Conservation (phyloP, 1,140 invertebrate genomes). For the Drosophila pseudoananassae region DNA sequence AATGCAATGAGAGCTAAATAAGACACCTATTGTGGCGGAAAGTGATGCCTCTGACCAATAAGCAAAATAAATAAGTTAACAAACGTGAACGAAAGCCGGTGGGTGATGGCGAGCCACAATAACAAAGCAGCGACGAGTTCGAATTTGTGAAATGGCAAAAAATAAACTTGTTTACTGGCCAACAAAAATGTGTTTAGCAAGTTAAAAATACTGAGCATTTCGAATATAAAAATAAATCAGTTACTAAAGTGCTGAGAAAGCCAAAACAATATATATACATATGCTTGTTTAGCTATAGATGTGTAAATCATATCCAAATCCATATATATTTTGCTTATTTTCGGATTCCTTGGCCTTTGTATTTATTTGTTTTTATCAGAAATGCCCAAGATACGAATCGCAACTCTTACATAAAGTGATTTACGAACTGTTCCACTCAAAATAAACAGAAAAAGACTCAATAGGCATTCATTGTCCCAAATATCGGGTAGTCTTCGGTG, state of each 20-base stretch:
- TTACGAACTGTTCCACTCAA: constrained; percentile 14
- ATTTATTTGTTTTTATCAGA: constrained; percentile 25
- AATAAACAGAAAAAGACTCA: constrained; percentile 26
- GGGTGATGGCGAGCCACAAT: constrained; percentile 8
- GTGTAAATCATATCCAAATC: constrained; percentile 44
- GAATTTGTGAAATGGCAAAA: constrained; percentile 29
- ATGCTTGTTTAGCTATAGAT: constrained; percentile 7
- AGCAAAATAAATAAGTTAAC: constrained; percentile 20
- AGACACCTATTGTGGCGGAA: constrained; percentile 15
- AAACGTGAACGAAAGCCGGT: constrained; percentile 2
- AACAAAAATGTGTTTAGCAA: constrained; percentile 28
- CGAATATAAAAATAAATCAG: constrained; percentile 61
- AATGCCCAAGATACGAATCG: neutral
- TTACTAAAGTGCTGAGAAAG: constrained; percentile 46
- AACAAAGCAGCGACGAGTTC: constrained; percentile 7
- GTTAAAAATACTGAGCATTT: constrained; percentile 35
- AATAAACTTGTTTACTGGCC: constrained; percentile 49
- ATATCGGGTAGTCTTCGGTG: constrained; percentile 38
- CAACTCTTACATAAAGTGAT: constrained; percentile 17
- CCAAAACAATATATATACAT: constrained; percentile 25
- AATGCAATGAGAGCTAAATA: constrained; percentile 42
- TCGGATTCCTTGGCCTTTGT: constrained; percentile 30
- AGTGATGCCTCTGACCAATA: constrained; percentile 25
- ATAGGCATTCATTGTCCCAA: constrained; percentile 61
- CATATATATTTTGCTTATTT: constrained; percentile 39